phyloP scores from a whole-genome alignment of 2,113 vertebrate genomes.

The Myxocyprinus asiaticus region DNA sequence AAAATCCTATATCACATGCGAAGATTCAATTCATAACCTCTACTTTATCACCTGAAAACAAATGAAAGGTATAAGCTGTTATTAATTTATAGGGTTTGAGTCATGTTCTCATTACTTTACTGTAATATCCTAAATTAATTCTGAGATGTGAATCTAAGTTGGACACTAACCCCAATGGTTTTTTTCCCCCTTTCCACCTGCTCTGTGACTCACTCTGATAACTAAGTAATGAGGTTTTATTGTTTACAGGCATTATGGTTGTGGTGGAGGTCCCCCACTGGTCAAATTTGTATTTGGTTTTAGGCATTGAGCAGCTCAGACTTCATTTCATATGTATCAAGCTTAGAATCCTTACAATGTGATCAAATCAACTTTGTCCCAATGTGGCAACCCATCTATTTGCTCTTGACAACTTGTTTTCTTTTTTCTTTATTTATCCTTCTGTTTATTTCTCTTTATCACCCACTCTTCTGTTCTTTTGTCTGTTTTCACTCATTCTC shows the following conservation, averaged over 20 bases:
- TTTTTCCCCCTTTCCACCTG: neutral
- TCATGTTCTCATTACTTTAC: neutral
- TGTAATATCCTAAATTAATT: conserved; percentile 18
- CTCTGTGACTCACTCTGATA: conserved; percentile 35
- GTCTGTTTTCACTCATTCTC: neutral
- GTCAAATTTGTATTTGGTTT: conserved; percentile 63
- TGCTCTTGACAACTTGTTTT: conserved; percentile 59
- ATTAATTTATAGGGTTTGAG: too few species aligned
- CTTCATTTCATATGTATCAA: conserved; percentile 55
- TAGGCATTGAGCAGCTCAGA: conserved; percentile 35
- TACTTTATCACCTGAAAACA: too few species aligned
- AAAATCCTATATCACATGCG: too few species aligned
- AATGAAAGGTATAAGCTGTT: too few species aligned
- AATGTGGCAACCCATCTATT: conserved; percentile 58
- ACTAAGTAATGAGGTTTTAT: conserved; percentile 58
- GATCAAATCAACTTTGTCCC: conserved; percentile 62
- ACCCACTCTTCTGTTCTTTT: neutral
- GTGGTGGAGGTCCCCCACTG: conserved; percentile 48
- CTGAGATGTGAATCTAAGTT: conserved; percentile 9
- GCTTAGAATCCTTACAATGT: conserved; percentile 55
- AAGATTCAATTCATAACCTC: too few species aligned
- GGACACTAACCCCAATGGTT: conserved; percentile 17
- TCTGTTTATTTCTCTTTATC: conserved; percentile 18
- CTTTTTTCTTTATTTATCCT: conserved; percentile 53
- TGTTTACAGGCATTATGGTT: conserved; percentile 39